phyloP scores from a whole-genome alignment of 2,797 vertebrate species.

The Danionella dracula region DNA sequence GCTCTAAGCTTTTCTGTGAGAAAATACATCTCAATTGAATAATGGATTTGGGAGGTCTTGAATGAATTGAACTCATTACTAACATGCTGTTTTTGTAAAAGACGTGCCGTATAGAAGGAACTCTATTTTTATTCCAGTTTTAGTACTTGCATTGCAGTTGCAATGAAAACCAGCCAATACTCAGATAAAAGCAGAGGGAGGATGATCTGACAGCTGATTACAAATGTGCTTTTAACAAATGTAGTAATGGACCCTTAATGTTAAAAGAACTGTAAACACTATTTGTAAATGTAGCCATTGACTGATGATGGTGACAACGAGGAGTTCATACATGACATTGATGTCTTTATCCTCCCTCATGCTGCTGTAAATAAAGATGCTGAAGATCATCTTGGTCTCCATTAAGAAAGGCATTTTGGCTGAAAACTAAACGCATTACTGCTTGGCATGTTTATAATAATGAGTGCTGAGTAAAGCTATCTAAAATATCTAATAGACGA shows the following conservation, averaged over 20 bases:
- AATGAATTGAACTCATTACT: slow-evolving; percentile 22
- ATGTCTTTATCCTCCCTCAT: slow-evolving; percentile 5
- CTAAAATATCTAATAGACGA: no score
- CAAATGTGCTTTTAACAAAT: neutral
- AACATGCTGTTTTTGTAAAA: slow-evolving; percentile 13
- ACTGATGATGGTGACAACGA: slow-evolving; percentile 1
- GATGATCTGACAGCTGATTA: slow-evolving; percentile 13
- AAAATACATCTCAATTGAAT: neutral
- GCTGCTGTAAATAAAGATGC: slow-evolving; percentile 2
- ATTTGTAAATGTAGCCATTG: slow-evolving; percentile 21
- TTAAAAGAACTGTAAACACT: slow-evolving; percentile 20
- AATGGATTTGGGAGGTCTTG: neutral
- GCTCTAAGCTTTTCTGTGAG: neutral
- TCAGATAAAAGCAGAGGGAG: neutral
- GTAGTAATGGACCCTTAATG: slow-evolving; percentile 27
- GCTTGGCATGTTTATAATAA: slow-evolving; percentile 9
- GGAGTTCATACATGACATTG: slow-evolving; percentile 1
- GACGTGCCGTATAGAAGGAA: slow-evolving; percentile 23
- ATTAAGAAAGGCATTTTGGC: slow-evolving; percentile 4
- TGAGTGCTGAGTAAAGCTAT: no score
- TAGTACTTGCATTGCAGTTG: neutral
- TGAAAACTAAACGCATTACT: neutral
- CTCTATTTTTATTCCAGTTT: no score
- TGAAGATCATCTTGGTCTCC: slow-evolving; percentile 9
- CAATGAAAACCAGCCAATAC: neutral